Evolutionary conservation across 53 echinoderm and acorn worm genomes (phyloP), one percentile per base, ranked within the genome.

Genomic region (Echinometra lucunter): DNA sequence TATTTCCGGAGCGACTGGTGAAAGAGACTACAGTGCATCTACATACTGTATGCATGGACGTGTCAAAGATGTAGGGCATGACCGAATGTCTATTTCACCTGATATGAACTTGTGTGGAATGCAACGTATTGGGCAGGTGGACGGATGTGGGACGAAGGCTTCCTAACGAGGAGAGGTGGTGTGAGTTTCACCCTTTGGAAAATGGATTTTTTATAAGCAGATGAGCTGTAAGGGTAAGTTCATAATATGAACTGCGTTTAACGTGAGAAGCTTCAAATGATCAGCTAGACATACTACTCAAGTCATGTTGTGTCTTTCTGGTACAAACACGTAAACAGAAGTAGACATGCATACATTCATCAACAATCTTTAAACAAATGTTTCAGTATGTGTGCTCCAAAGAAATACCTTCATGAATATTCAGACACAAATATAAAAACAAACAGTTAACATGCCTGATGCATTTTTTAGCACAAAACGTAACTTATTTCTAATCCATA

Each of bases 51-150:
- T 13, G 23, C 6, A 32, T n/a, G 16, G 4, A 74, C 37, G 19
- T 37, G 32, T 11, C 81, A 74, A 13, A 44, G 38, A 81, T 49
- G 47, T 34, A 28, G 57, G 88, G 88, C 57, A 55, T 53, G 88
- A 88, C 53, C 57, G 27, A 53, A 88, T 56, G 88, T 88, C 88
- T 32, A 88, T 88, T 89, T 89, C 89, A 89, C 89, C 58, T 37
- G 57, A 57, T 23, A 89, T 89, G 63, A 89, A 89, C 89, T 89
- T 56, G 32, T 12, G 56, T 56, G 88, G 88, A 49, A 88, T 88
- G 56, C 88, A 17, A 32, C 88, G 55, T 37, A 32, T 16, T 27
- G n/a, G 28, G 88, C 88, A 88, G 88, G 88, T 88, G 88, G n/a
- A 45, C 12, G 56, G n/a, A 42, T 78, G 42, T 6, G 42, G 78